Base-by-base conservation (phyloP, 2,797 vertebrate genomes). In the Neomorphus geoffroyi region DNA sequence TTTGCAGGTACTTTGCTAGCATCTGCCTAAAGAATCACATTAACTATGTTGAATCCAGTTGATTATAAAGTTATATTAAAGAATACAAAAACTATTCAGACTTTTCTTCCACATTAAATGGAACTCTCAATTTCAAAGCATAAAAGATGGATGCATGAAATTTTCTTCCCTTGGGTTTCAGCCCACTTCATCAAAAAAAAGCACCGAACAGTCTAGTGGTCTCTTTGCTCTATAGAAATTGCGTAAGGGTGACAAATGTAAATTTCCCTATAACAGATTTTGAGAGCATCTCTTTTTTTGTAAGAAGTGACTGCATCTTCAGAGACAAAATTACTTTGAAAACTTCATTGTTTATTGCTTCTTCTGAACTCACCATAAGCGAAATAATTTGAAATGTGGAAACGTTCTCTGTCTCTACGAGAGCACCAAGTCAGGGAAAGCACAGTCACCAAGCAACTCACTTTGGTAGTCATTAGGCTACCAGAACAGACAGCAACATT, bases 381-480 rank as follows among this genome's bases (percentile, higher is more conserved):
- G 62, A 90, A 94, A 83, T 74, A 65, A 65, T 54, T 32, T 83
- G 58, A 79, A 35, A 22, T 39, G 13, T 28, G 54, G 26, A 81
- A 80, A 41, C 6, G 23, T 19, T 92, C 35, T 72, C 45, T 65
- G 33, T 1, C 0, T 24, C 6, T 48, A 14, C 13, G 28, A 90
- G 9, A 75, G 46, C 61, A 83, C 39, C 51, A 48, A 70, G 67
- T 28, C 17, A 22, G 33, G 60, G 65, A 85, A 16, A 4, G 24
- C 11, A 41, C 48, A 53, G 48, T 45, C 83, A 92, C 66, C 80
- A 60, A 87, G 67, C 32, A 79, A 48, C 37, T 88, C 86, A 37
- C 67, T 93, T 85, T 10, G 41, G 86, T 57, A 80, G 88, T 70
- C 41, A 18, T 91, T 39, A 87, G 88, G 82, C 87, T 87, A 85